These are phyloP conservation scores for Glaucidium brasilianum DNA, from an alignment of 2,113 vertebrate genomes.

Conservation along the genomic window DNA sequence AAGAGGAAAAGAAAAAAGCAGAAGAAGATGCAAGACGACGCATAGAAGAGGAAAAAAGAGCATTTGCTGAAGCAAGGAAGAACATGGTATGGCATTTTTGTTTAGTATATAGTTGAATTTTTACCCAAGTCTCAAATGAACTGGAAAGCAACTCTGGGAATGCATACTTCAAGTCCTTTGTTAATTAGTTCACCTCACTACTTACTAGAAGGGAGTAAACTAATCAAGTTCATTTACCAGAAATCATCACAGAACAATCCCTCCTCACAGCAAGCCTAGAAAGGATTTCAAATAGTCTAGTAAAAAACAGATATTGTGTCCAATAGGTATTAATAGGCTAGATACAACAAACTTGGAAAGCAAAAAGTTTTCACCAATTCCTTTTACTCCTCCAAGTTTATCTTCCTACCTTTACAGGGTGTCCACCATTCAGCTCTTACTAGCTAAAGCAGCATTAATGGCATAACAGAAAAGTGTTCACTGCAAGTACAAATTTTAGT, in stretches of 20 bases:
- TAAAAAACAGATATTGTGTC: background rate
- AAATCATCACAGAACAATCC: background rate
- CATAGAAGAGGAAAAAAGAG: conserved; percentile 90
- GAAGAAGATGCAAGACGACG: conserved; percentile 88
- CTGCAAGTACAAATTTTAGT: background rate
- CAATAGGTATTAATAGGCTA: background rate
- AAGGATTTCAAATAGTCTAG: background rate
- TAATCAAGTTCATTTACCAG: background rate
- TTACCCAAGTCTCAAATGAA: background rate
- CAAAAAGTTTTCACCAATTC: background rate
- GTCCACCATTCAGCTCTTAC: background rate
- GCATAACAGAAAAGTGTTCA: background rate
- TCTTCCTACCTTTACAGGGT: background rate
- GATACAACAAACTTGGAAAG: background rate
- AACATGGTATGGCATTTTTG: conserved; percentile 81
- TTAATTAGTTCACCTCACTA: background rate
- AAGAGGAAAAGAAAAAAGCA: conserved; percentile 85
- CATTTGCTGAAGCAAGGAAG: conserved; percentile 93
- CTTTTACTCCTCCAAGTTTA: background rate
- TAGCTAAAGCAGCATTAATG: background rate
- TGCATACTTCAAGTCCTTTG: background rate
- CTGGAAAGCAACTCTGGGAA: background rate
- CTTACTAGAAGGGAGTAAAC: background rate
- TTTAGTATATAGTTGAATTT: background rate
- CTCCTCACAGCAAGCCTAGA: background rate